Evolutionary conservation across 2,888 invertebrate genomes (phyloP).

Genomic region (Koerneria pararmatus): DNA sequence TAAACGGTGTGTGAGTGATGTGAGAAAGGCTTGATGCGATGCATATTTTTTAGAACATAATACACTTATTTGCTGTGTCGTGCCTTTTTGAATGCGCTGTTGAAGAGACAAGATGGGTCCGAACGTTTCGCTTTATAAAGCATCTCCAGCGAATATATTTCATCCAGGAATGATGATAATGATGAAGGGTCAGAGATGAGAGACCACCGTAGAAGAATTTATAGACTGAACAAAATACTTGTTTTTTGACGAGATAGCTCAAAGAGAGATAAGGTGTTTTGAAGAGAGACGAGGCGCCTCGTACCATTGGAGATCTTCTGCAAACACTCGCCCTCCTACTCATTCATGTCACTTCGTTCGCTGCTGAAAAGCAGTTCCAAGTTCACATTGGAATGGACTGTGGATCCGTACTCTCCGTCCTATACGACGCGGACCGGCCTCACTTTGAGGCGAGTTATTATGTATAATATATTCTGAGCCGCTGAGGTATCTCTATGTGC

Average conservation of each 20-base stretch:
- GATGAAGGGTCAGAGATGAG: too few species aligned
- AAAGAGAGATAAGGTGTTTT: constrained; percentile 19
- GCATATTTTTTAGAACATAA: too few species aligned
- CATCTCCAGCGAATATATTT: too few species aligned
- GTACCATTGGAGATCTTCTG: constrained; percentile 55
- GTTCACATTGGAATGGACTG: constrained; percentile 55
- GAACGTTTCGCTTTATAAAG: too few species aligned
- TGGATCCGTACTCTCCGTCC: constrained; percentile 47
- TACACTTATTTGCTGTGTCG: too few species aligned
- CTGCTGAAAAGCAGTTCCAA: constrained; percentile 48
- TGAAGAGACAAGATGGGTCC: too few species aligned
- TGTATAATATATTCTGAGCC: constrained; percentile 36
- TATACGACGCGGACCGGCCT: constrained; percentile 49
- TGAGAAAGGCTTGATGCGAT: too few species aligned
- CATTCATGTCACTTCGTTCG: constrained; percentile 40
- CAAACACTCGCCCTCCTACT: constrained; percentile 48
- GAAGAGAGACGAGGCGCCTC: constrained; percentile 52
- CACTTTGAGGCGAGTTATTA: constrained; percentile 53
- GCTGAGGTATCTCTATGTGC: constrained; percentile 24
- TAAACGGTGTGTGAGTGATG: too few species aligned
- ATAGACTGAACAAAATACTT: background rate
- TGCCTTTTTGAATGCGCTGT: too few species aligned
- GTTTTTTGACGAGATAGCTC: background rate
- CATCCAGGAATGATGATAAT: too few species aligned
- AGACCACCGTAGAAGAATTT: too few species aligned